A percentile compares a stretch with the other conserved stretches of the same genome.
phyloP scores from a whole-genome alignment of 2,797 vertebrate genomes.

The Poecilia velifera region DNA sequence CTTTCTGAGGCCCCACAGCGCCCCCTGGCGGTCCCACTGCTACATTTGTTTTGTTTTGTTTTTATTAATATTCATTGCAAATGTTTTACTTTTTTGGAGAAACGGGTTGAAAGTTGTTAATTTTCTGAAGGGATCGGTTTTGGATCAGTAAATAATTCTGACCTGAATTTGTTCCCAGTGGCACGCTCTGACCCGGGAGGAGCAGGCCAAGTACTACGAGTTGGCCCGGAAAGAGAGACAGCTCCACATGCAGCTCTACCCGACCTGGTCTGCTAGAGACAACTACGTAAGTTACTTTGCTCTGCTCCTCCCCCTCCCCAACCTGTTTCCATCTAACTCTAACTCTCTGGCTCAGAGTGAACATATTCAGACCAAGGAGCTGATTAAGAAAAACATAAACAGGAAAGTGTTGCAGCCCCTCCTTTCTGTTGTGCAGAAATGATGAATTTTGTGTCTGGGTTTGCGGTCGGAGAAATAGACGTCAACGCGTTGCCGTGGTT shows the following conservation, averaged over 20 bases:
- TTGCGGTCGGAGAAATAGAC: conserved; percentile 17
- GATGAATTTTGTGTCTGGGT: conserved; percentile 17
- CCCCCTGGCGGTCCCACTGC: no score
- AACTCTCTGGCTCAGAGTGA: background rate
- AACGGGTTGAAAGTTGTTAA: background rate
- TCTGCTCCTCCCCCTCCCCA: background rate
- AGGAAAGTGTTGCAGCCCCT: conserved; percentile 8
- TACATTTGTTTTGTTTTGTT: background rate
- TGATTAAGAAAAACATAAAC: conserved; percentile 4
- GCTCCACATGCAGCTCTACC: conserved; percentile 99
- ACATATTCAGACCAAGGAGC: conserved; percentile 8
- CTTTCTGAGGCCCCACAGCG: no score
- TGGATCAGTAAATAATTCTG: background rate
- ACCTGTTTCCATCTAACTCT: background rate
- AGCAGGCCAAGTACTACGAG: conserved; percentile 99
- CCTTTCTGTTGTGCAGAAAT: conserved; percentile 20
- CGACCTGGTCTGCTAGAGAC: conserved; percentile 97
- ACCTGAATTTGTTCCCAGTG: conserved; percentile 80
- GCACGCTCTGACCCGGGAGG: conserved; percentile 96
- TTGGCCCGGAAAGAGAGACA: conserved; percentile 97
- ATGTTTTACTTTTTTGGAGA: background rate
- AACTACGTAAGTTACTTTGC: conserved; percentile 89
- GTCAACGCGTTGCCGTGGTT: conserved; percentile 30
- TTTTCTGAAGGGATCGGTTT: background rate
- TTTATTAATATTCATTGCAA: background rate